phyloP scores from a whole-genome alignment of 2,113 vertebrate species.

The Pavo muticus region DNA sequence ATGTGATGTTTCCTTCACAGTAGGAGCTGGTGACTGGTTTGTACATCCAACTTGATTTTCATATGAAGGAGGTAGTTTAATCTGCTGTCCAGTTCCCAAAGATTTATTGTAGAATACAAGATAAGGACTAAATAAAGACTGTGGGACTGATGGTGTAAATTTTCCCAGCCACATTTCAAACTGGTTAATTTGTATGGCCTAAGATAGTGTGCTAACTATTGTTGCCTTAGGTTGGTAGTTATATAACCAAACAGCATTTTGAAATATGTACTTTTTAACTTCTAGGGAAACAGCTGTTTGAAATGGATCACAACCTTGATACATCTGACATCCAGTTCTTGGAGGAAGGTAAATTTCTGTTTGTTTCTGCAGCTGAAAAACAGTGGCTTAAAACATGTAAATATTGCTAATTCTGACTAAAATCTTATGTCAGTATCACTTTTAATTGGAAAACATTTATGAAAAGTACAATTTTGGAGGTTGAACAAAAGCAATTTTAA shows the following conservation, averaged over 20 bases:
- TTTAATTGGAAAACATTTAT: neutral
- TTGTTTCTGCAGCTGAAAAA: neutral
- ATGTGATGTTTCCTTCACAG: neutral
- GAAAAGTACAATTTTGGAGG: neutral
- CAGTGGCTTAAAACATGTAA: neutral
- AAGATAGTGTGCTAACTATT: neutral
- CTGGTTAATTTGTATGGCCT: neutral
- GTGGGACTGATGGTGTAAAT: neutral
- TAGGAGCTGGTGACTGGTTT: neutral
- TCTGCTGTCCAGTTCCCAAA: neutral
- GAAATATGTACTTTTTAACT: neutral
- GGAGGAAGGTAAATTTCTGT: conserved; percentile 87
- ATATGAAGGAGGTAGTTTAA: neutral
- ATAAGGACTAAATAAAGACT: neutral
- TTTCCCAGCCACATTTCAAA: neutral
- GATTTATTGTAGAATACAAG: neutral
- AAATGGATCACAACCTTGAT: conserved; percentile 97
- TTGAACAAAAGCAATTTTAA: neutral
- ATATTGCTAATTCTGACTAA: neutral
- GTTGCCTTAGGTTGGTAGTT: neutral
- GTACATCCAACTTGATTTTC: neutral
- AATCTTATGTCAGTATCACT: neutral
- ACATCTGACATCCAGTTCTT: conserved; percentile 98
- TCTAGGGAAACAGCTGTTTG: conserved; percentile 96
- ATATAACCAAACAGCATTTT: neutral